Base-by-base conservation (phyloP, 2,113 vertebrate genomes). In the Symphodus melops region DNA sequence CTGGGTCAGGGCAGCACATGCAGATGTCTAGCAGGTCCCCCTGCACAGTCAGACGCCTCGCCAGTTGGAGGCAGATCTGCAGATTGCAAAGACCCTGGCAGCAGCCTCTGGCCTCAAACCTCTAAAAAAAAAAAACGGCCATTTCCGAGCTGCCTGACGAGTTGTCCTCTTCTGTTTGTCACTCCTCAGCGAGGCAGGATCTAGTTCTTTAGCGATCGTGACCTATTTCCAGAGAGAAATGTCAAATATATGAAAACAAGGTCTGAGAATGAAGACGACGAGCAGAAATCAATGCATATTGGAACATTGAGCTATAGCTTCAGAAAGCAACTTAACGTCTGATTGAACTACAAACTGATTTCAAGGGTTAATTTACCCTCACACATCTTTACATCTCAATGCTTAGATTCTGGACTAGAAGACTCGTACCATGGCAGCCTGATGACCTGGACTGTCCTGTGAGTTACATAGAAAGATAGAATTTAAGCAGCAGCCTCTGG, bases 1-100 rank as follows among this genome's bases (percentile, higher is more conserved):
- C 62, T 91, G 90, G 93, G 93, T 83, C 93, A 93, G 54, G n/a
- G 85, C 81, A 64, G 68, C 59, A 60, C 73, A 72, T 88, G 86
- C 84, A 87, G 80, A 89, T 90, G 87, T 80, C 71, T 69, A 58
- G 81, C 78, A 33, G 58, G 70, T 78, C 75, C 72, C 76, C 49
- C 55, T 33, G 74, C 60, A 74, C 72, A 62, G 74, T 36, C 77
- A 70, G 75, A 62, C 79, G 13, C 56, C 46, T 10, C 9, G 0
- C 55, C 65, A 78, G 66, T 53, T 72, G 77, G 75, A 69, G 72
- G 69, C 77, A 82, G 75, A 88, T 76, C 85, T 23, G 41, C 69
- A 82, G 75, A 85, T 77, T 64, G 72, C 20, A 17, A 25, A 51
- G 67, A 65, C 25, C 42, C 58, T 69, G 81, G 69, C 81, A 70